phyloP scores from a whole-genome alignment of 2,888 invertebrate genomes.

The Hecatera dysodea region DNA sequence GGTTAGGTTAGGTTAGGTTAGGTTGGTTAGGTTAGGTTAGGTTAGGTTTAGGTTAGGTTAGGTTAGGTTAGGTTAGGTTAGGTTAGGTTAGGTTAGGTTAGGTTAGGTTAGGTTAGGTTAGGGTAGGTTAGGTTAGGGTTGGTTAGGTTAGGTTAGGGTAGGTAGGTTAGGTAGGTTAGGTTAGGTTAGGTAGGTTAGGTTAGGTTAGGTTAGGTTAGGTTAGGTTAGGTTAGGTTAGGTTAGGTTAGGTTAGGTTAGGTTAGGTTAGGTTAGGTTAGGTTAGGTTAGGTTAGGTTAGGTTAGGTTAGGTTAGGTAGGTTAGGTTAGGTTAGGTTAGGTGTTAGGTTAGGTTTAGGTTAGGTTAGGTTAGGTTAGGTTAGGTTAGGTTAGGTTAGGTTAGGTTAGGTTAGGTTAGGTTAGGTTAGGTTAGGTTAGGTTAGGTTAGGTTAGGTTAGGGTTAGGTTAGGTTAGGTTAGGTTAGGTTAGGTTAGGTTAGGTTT shows the following conservation, averaged over 20 bases:
- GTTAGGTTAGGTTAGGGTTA: neutral
- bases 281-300: conserved; percentile 46
- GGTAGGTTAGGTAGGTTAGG: too few relatives aligned
- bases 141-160: too few relatives aligned
- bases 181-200: conserved; percentile 1
- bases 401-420: neutral
- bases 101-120: too few relatives aligned
- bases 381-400: conserved; percentile 1
- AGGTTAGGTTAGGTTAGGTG: neutral
- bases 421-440: neutral
- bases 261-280: conserved; percentile 48
- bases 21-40: too few relatives aligned
- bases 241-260: conserved; percentile 51
- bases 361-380: conserved; percentile 2
- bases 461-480: conserved; percentile 3
- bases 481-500: conserved; percentile 3
- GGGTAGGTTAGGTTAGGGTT: too few relatives aligned
- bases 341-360: too few relatives aligned
- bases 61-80: too few relatives aligned
- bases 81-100: too few relatives aligned
- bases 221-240: conserved; percentile 52
- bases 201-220: conserved; percentile 55
- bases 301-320: conserved; percentile 39
- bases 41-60: too few relatives aligned
- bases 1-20: too few relatives aligned